Base-by-base conservation (phyloP, 1,140 invertebrate genomes). In the Zelostemma sp. region DNA sequence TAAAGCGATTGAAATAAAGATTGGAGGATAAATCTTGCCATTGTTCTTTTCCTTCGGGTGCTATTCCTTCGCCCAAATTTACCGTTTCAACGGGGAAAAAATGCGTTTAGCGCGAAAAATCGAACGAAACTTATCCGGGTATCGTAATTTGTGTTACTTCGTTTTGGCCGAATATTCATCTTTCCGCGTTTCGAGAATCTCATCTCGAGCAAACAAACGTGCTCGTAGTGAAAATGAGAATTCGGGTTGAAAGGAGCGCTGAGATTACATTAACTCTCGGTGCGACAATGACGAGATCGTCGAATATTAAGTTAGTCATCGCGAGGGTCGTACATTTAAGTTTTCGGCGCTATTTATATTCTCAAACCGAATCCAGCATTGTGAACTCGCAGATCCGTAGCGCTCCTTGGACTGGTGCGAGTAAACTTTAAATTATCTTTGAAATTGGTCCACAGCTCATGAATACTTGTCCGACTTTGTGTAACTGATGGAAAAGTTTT, bases 371-470 rank as follows among this genome's bases (percentile, higher is more conserved):
- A 11, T 38, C 11, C 35, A 14, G n/a, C 35, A 8, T 25, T 25
- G 21, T 4, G 21, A 38, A 38, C 35, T 38, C 11, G 12, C 12
- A 38, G 9, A 25, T 14, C 2, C 35, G 35, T 5, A 38, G 35
- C 12, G 35, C 35, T 38, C 35, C 35, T n/a, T 38, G 1, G 11
- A 14, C n/a, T n/a, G 11, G 11, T 6, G 28, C 9, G 35, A n/a
- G 35, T 38, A 38, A 38, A 38, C 35, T 38, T 38, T 38, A 38
- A 38, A 38, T 38, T 38, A 38, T 38, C 35, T 38, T 38, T 38
- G 9, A 38, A 38, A 14, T 5, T 5, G 35, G 35, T 38, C 12
- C 35, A 38, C 9, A n/a, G 12, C 12, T 38, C 35, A 38, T 38
- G 35, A 38, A 38, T 38, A 38, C 12, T 5, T 5, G 1, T 38